These are phyloP conservation scores for Nymphalis c-album DNA, from an alignment of 2,888 invertebrate species.

Conservation along the genomic window DNA sequence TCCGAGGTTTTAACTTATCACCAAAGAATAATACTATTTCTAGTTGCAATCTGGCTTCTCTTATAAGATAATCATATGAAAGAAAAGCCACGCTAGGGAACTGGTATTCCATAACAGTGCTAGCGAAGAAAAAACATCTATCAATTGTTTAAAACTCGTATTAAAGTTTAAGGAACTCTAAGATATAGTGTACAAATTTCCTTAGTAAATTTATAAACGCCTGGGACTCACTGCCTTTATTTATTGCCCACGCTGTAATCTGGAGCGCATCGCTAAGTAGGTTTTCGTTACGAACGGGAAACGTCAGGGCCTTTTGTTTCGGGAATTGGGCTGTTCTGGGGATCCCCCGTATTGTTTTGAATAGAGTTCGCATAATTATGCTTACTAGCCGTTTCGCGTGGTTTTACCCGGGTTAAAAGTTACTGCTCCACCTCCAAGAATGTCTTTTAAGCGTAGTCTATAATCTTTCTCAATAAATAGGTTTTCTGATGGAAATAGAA, in stretches of 20 bases:
- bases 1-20: too few relatives aligned
- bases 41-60: too few relatives aligned
- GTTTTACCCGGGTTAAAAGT: too few relatives aligned
- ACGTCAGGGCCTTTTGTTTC: slow-evolving; percentile 12
- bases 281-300: slow-evolving; percentile 24
- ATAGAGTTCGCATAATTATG: background rate
- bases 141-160: slow-evolving; percentile 5
- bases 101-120: background rate
- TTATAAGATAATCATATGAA: too few relatives aligned
- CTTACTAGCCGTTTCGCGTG: too few relatives aligned
- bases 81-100: too few relatives aligned
- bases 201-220: slow-evolving; percentile 55
- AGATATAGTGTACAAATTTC: slow-evolving; percentile 40
- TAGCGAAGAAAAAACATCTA: background rate
- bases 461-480: too few relatives aligned
- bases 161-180: slow-evolving; percentile 27
- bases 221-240: slow-evolving; percentile 52
- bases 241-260: slow-evolving; percentile 59
- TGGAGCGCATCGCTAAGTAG: slow-evolving; percentile 55
- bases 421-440: too few relatives aligned
- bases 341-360: background rate
- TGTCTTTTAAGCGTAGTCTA: too few relatives aligned
- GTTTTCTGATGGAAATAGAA: too few relatives aligned
- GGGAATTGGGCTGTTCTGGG: slow-evolving; percentile 5
- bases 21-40: too few relatives aligned